Base-by-base conservation (phyloP, 2,113 vertebrate genomes). In the Stegostoma tigrinum region DNA sequence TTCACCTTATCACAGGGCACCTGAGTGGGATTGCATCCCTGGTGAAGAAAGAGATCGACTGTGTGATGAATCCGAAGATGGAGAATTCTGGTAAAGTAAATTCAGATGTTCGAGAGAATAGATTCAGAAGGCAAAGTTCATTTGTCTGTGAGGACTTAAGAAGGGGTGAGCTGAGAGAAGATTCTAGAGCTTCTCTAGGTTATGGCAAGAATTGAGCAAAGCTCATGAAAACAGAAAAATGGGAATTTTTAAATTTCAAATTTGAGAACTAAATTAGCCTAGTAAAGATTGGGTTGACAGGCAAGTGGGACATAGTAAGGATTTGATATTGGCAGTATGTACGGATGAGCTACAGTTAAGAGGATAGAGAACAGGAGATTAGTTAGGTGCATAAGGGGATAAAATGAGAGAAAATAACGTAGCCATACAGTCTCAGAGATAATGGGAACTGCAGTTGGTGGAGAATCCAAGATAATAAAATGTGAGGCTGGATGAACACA, bases 21-120 rank as follows among this genome's bases (percentile, higher is more conserved):
- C 98, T 15, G 98, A 98, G 97, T 99, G 99, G 99, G 97, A 96
- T 95, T 96, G 96, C 0, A 96, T 99, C 15, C 97, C 98, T 96
- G 98, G 98, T 0, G 97, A 96, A 34, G 98, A 97, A 96, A 96
- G 96, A 48, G 98, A 99, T 61, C 97, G 95, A 19, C 98, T 98
- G 4, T 97, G 97, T 0, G 97, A 96, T 78, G 98, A 97, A 2
- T 98, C 98, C 0, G 98, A 99, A 95, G 98, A 99, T 1, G 99
- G 99, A 68, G 99, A 99, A 78, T 99, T 99, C 96, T 99, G 99
- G 99, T 99, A 96, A 97, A 97, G 55, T 68, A 5, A 75, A 80
- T 38, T 66, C 34, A 64, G 15, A 80, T 80, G 78, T 14, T 2
- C 12, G 38, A 85, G 38, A 42, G 38, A 15, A 0, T 3, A 85